These are phyloP conservation scores for Agrilus cyanescens DNA, from an alignment of 2,888 invertebrate species.

Conservation along the genomic window DNA sequence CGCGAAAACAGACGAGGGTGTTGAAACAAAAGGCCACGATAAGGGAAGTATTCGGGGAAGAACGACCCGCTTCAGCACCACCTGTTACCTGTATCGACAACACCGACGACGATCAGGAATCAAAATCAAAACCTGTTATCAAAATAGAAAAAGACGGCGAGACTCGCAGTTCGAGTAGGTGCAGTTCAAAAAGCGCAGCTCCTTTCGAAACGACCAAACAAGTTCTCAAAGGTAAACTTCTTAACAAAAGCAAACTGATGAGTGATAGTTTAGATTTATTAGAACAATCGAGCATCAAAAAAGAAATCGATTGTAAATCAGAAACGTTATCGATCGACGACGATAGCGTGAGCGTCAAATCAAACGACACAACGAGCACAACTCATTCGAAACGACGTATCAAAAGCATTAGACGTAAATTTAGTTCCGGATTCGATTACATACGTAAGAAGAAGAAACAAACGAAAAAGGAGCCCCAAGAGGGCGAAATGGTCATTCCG, in stretches of 20 bases:
- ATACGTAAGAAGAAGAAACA: slow-evolving; percentile 80
- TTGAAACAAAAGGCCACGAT: slow-evolving; percentile 65
- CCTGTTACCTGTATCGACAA: slow-evolving; percentile 50
- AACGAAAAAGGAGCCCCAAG: slow-evolving; percentile 40
- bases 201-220: slow-evolving; percentile 17
- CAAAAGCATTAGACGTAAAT: slow-evolving; percentile 58
- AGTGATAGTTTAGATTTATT: slow-evolving; percentile 19
- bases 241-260: slow-evolving; percentile 9
- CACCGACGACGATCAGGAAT: slow-evolving; percentile 22
- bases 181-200: slow-evolving; percentile 8
- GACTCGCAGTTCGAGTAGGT: slow-evolving; percentile 9
- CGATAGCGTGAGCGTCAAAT: slow-evolving; percentile 17
- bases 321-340: slow-evolving; percentile 31
- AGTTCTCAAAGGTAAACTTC: slow-evolving; percentile 21
- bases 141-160: slow-evolving; percentile 32
- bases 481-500: slow-evolving; percentile 22
- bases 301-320: slow-evolving; percentile 29
- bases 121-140: slow-evolving; percentile 35
- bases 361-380: slow-evolving; percentile 6
- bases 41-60: slow-evolving; percentile 70
- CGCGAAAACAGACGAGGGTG: slow-evolving; percentile 61
- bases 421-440: slow-evolving; percentile 79
- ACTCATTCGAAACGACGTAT: slow-evolving; percentile 41
- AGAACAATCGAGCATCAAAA: slow-evolving; percentile 29
- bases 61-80: slow-evolving; percentile 72